Conservation (phyloP, 2,113 vertebrate genomes). For the Machaerirhynchus nigripectus region DNA sequence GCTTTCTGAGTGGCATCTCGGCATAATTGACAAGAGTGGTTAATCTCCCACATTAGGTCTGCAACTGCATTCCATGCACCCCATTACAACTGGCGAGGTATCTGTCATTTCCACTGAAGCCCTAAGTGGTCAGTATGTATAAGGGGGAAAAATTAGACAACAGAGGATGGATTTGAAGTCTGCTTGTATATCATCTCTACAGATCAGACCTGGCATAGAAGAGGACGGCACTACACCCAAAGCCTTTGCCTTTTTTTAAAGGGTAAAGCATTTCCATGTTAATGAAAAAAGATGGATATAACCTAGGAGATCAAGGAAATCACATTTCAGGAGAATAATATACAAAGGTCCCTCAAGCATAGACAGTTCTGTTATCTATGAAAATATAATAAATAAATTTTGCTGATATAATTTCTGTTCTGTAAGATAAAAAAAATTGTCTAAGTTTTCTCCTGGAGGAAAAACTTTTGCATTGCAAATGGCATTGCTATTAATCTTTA, state of each 20-base stretch:
- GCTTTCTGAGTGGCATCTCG: slow-evolving; percentile 46
- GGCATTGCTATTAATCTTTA: neutral
- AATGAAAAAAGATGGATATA: neutral
- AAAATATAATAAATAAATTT: neutral
- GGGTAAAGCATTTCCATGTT: neutral
- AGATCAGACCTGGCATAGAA: neutral
- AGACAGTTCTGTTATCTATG: neutral
- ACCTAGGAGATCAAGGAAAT: neutral
- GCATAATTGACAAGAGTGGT: slow-evolving; percentile 54
- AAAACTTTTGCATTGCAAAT: neutral
- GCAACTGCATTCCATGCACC: slow-evolving; percentile 64
- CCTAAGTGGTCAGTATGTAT: neutral
- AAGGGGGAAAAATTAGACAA: neutral
- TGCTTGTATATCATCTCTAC: neutral
- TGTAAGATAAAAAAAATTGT: neutral
- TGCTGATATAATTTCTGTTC: neutral
- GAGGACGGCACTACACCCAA: neutral
- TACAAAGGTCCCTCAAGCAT: neutral
- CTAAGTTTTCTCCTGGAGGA: neutral
- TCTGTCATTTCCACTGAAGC: slow-evolving; percentile 51
- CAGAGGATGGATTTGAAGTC: neutral
- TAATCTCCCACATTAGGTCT: slow-evolving; percentile 67
- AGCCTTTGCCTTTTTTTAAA: neutral
- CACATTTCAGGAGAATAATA: neutral
- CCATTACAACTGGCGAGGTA: slow-evolving; percentile 41